These are phyloP conservation scores for Xanthia icteritia DNA, from an alignment of 2,888 invertebrate genomes.

Conservation along the genomic window DNA sequence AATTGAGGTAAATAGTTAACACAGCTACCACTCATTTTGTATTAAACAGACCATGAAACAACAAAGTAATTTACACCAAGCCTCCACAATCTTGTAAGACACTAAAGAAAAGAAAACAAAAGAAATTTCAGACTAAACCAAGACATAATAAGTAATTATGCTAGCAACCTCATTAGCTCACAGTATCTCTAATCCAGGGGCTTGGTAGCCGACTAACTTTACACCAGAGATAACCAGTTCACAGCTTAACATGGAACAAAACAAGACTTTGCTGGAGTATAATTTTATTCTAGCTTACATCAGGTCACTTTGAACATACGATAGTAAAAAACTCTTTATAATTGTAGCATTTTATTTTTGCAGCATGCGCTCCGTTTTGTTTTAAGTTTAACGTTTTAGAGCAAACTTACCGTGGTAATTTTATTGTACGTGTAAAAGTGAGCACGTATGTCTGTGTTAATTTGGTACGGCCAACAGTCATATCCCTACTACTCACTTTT, in stretches of 20 bases:
- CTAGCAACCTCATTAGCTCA: conserved; percentile 58
- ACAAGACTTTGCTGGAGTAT: conserved; percentile 22
- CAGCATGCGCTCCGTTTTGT: conserved; percentile 6
- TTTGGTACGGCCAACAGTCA: neutral
- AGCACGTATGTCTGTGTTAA: neutral
- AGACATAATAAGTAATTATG: conserved; percentile 56
- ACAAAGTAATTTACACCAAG: conserved; percentile 36
- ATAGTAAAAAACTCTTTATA: conserved; percentile 12
- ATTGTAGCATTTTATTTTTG: conserved; percentile 9
- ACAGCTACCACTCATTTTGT: conserved; percentile 25
- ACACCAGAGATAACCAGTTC: conserved; percentile 47
- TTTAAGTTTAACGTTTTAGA: conserved; percentile 4
- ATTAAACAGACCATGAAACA: conserved; percentile 33
- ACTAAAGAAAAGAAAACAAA: conserved; percentile 19
- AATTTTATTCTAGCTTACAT: conserved; percentile 32
- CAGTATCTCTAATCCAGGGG: conserved; percentile 49
- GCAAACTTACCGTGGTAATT: neutral
- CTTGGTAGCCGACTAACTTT: conserved; percentile 43
- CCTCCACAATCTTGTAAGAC: conserved; percentile 13
- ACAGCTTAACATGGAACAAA: conserved; percentile 48
- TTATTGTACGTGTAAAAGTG: neutral
- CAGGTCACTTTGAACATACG: neutral
- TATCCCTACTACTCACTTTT: too few relatives aligned
- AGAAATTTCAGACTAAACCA: conserved; percentile 38
- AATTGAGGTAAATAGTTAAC: conserved; percentile 12